Percentiles rank a stretch among this genome's conserved stretches.
These are phyloP conservation scores for Diadophis punctatus DNA, from an alignment of 2,113 vertebrate genomes.

Conservation along the genomic window DNA sequence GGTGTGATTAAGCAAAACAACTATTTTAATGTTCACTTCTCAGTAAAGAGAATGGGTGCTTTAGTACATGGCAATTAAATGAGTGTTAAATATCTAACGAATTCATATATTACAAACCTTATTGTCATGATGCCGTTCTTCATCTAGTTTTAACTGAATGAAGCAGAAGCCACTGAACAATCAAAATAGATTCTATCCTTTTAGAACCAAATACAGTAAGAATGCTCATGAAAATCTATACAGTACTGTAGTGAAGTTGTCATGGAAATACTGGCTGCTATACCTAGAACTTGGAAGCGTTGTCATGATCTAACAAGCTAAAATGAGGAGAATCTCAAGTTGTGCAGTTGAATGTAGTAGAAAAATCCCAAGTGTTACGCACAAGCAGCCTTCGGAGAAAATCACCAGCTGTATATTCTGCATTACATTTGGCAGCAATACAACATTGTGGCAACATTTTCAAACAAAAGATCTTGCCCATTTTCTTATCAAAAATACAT, in stretches of 20 bases:
- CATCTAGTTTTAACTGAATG: neutral
- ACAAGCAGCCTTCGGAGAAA: neutral
- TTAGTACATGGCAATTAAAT: neutral
- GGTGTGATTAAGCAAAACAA: neutral
- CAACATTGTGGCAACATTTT: neutral
- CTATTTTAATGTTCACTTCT: neutral
- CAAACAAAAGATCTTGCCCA: neutral
- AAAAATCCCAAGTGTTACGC: neutral
- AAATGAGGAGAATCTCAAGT: neutral
- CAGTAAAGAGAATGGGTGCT: neutral
- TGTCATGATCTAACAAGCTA: neutral
- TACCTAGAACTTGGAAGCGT: neutral
- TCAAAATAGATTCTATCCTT: constrained; percentile 1
- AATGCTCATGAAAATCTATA: neutral
- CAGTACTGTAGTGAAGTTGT: constrained; percentile 38
- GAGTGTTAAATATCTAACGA: neutral
- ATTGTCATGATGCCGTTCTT: neutral
- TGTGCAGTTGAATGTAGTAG: neutral
- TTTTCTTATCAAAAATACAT: neutral
- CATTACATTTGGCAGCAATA: neutral
- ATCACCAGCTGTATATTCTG: neutral
- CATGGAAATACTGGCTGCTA: constrained; percentile 29
- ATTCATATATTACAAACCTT: neutral
- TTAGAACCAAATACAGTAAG: constrained; percentile 1
- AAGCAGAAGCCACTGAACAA: neutral